These are phyloP conservation scores for Drosophila trichaetosa DNA, from an alignment of 2,888 invertebrate species.

Conservation along the genomic window DNA sequence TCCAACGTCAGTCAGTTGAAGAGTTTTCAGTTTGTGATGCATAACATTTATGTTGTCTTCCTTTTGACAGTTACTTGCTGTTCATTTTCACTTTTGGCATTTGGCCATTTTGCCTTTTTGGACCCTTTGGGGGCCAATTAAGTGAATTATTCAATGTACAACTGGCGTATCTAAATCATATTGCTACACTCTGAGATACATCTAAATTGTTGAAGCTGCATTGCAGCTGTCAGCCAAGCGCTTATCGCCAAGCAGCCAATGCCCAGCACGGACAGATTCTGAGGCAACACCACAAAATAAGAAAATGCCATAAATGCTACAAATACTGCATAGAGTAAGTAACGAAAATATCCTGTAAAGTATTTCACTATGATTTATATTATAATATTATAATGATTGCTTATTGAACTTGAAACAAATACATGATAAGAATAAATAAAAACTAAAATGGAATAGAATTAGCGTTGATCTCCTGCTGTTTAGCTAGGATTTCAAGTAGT, in stretches of 20 bases:
- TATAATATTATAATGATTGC: background rate
- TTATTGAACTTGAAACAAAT: background rate
- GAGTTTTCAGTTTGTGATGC: slow-evolving; percentile 8
- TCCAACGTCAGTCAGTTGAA: background rate
- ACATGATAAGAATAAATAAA: background rate
- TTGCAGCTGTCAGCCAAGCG: slow-evolving; percentile 45
- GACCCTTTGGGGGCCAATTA: slow-evolving; percentile 62
- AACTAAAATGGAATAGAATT: background rate
- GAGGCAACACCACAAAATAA: slow-evolving; percentile 7
- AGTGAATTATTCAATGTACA: slow-evolving; percentile 68
- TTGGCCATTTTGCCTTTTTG: slow-evolving; percentile 20
- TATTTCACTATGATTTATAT: background rate
- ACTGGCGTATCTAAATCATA: slow-evolving; percentile 52
- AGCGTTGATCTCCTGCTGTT: background rate
- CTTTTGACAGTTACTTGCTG: slow-evolving; percentile 44
- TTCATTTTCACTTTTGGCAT: slow-evolving; percentile 56
- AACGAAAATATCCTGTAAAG: background rate
- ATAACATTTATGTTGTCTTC: slow-evolving; percentile 31
- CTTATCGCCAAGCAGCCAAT: slow-evolving; percentile 8
- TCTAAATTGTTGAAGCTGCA: slow-evolving; percentile 51
- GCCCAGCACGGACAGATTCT: slow-evolving; percentile 6
- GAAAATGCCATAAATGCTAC: background rate
- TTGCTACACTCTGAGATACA: slow-evolving; percentile 29
- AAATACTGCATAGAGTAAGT: background rate
- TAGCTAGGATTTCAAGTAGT: background rate